Evolutionary conservation across 2,797 vertebrate species (phyloP).

Genomic region (Philypnodon macrostomus): DNA sequence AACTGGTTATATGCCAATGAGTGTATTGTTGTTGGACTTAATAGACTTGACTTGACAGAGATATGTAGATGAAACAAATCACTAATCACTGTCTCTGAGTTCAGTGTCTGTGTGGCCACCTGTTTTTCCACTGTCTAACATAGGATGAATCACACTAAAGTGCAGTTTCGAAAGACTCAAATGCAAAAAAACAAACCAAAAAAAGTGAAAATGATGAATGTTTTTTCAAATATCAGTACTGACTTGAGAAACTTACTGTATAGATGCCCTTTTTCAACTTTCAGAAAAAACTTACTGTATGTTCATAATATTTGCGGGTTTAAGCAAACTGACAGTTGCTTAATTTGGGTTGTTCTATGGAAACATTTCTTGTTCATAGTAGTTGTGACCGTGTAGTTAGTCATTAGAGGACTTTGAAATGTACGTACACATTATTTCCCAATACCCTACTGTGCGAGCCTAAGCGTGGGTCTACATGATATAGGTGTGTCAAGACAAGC

Average conservation of each 20-base stretch:
- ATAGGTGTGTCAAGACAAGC: conserved; percentile 55
- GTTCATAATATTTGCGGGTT: no score
- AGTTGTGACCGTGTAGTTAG: background rate
- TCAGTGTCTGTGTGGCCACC: conserved; percentile 38
- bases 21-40: background rate
- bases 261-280: no score
- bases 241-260: no score
- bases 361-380: background rate
- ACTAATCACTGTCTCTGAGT: conserved; percentile 21
- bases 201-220: no score
- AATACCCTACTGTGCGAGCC: conserved; percentile 6
- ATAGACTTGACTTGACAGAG: background rate
- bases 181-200: no score
- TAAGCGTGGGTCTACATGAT: conserved; percentile 16
- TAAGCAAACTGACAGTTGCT: no score
- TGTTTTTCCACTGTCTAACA: conserved; percentile 28
- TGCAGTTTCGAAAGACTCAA: background rate
- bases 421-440: conserved; percentile 15
- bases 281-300: no score
- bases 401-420: background rate
- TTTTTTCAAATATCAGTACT: no score
- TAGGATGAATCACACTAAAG: background rate
- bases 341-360: conserved; percentile 23
- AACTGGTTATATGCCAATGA: no score
- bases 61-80: conserved; percentile 9